Percentiles rank a stretch among this genome's conserved stretches.
phyloP scores from a whole-genome alignment of 2,888 invertebrate species.

The Ligdia adustata region DNA sequence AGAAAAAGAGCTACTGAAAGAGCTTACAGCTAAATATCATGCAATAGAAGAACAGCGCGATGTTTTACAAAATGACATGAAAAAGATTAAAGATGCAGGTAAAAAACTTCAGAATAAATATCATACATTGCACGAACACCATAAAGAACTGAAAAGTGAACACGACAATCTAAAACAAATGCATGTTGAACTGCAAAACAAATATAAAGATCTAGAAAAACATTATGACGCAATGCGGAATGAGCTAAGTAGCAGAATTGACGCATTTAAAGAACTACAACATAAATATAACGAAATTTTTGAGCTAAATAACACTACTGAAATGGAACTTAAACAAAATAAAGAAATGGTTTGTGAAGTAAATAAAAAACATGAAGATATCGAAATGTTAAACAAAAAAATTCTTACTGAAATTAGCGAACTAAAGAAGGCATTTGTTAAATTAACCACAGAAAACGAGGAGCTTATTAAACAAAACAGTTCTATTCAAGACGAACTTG shows the following conservation, averaged over 20 bases:
- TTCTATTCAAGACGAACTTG: background rate
- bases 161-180: background rate
- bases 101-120: conserved; percentile 13
- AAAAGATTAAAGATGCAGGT: conserved; percentile 7
- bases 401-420: background rate
- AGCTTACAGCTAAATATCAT: background rate
- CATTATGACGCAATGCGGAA: background rate
- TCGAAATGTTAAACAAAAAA: background rate
- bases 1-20: background rate
- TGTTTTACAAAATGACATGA: background rate
- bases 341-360: conserved; percentile 1
- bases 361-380: background rate
- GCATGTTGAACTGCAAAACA: background rate
- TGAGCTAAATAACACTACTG: background rate
- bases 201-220: background rate
- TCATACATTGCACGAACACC: conserved; percentile 4
- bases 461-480: background rate
- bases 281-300: background rate
- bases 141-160: conserved; percentile 11
- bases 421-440: background rate
- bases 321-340: background rate
- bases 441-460: background rate
- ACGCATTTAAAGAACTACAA: background rate
- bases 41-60: background rate
- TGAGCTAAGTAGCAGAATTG: background rate